These are phyloP conservation scores for Toxonevra muliebris DNA, from an alignment of 2,888 invertebrate genomes.

Conservation along the genomic window DNA sequence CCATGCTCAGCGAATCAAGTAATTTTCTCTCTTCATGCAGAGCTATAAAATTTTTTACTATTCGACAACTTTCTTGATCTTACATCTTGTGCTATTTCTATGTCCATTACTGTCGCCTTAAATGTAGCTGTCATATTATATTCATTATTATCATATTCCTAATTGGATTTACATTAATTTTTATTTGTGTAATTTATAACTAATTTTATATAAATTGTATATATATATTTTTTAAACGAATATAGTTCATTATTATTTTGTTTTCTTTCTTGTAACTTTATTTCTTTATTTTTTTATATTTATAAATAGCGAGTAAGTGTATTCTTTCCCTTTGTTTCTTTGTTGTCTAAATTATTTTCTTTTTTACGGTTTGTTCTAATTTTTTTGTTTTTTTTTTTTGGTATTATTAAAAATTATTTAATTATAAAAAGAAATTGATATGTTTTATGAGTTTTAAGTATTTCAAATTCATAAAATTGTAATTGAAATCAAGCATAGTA, in stretches of 20 bases:
- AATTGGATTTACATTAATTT: background rate
- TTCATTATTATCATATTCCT: constrained; percentile 26
- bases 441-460: constrained; percentile 5
- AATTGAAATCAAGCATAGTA: background rate
- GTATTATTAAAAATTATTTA: constrained; percentile 8
- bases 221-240: constrained; percentile 25
- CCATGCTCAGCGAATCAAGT: no score
- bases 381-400: background rate
- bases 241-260: constrained; percentile 37
- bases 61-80: no score
- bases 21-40: no score
- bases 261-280: no score
- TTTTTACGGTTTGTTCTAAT: background rate
- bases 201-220: background rate
- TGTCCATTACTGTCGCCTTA: constrained; percentile 14
- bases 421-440: constrained; percentile 9
- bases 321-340: constrained; percentile 28
- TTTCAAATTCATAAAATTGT: constrained; percentile 8
- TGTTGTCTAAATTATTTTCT: constrained; percentile 13
- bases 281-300: constrained; percentile 15
- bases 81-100: no score
- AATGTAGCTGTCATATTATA: no score
- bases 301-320: constrained; percentile 31
- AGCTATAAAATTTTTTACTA: no score
- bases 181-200: background rate